Evolutionary conservation across 2,797 vertebrate species (phyloP).

Genomic region (Mus minutoides): DNA sequence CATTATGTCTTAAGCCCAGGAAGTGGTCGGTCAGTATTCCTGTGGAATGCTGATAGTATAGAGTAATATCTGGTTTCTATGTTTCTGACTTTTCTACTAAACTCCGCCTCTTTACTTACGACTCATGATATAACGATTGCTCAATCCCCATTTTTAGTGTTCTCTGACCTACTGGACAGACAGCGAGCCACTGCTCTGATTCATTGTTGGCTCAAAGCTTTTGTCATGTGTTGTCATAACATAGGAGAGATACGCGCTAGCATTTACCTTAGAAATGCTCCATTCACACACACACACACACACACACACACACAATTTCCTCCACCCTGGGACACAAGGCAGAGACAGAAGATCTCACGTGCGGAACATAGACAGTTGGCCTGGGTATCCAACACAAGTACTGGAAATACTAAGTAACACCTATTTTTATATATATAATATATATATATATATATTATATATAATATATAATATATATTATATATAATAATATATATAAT

Average conservation of each 20-base stretch:
- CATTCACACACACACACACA: neutral
- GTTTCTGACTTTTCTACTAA: slow-evolving; percentile 1
- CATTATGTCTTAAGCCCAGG: neutral
- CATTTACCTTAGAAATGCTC: slow-evolving; percentile 38
- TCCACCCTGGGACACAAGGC: neutral
- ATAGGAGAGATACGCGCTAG: neutral
- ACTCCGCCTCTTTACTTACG: neutral
- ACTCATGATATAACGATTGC: neutral
- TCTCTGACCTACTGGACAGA: neutral
- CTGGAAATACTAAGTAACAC: neutral
- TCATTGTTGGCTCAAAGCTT: neutral
- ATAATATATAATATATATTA: no score
- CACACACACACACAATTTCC: neutral
- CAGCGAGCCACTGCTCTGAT: neutral
- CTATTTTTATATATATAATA: no score
- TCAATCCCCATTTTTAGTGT: neutral
- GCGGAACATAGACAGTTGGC: neutral
- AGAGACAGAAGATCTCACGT: neutral
- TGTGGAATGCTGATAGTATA: neutral
- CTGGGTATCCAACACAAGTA: neutral
- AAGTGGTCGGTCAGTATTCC: neutral
- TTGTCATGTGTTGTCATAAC: neutral
- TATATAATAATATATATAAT: no score
- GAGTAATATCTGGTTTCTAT: neutral
- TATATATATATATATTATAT: no score